Conservation (phyloP, 2,113 vertebrate species). For the Physeter macrocephalus region DNA sequence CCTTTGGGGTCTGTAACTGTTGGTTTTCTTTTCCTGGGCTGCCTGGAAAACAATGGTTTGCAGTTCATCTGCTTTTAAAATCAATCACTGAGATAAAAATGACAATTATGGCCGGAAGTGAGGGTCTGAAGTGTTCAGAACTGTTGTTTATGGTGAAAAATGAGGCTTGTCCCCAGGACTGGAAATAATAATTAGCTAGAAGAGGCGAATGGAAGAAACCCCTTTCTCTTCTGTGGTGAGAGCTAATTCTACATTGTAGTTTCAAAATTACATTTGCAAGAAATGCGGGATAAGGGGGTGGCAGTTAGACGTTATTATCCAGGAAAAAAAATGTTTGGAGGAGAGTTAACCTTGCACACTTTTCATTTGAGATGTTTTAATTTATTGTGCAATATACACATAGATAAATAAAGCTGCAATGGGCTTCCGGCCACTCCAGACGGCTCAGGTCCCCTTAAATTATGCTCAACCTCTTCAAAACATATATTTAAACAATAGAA, state of each 20-base stretch:
- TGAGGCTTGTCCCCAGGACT: background rate
- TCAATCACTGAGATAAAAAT: constrained; percentile 45
- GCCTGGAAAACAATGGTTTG: background rate
- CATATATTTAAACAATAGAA: constrained; percentile 80
- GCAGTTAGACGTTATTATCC: constrained; percentile 57
- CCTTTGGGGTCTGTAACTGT: background rate
- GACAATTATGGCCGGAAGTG: constrained; percentile 11
- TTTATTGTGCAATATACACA: constrained; percentile 63
- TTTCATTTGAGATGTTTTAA: constrained; percentile 66
- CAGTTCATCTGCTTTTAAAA: constrained; percentile 19
- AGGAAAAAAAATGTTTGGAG: constrained; percentile 11
- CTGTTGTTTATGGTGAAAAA: constrained; percentile 41
- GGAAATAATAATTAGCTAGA: constrained; percentile 57
- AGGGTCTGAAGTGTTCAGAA: constrained; percentile 36
- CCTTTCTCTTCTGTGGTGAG: constrained; percentile 24
- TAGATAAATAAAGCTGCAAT: constrained; percentile 66
- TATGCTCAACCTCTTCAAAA: constrained; percentile 73
- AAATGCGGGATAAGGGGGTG: constrained; percentile 52
- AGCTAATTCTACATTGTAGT: constrained; percentile 51
- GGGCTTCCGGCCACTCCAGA: constrained; percentile 62
- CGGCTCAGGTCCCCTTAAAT: constrained; percentile 68
- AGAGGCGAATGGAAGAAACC: constrained; percentile 1
- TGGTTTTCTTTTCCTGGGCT: constrained; percentile 6
- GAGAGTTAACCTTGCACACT: constrained; percentile 58
- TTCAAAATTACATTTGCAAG: constrained; percentile 70